phyloP scores from a whole-genome alignment of 2,888 invertebrate species.

The Amblyjoppa proteus region DNA sequence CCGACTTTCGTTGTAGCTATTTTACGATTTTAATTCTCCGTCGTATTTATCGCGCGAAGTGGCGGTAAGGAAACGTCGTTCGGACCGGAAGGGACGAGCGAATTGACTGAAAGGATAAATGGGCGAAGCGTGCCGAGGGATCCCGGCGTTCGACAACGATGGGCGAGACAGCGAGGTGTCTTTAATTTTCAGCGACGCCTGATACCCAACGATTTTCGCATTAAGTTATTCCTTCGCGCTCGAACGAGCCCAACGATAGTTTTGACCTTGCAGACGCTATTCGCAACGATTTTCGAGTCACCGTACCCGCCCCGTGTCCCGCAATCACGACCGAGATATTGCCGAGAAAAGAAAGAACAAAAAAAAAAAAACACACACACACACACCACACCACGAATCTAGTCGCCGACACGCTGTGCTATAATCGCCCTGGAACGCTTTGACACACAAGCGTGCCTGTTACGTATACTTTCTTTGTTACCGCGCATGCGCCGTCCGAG shows the following conservation, averaged over 20 bases:
- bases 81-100: not conserved
- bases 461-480: constrained; percentile 4
- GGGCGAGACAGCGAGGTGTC: not conserved
- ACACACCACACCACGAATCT: not conserved
- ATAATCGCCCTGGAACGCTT: not conserved
- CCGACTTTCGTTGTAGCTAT: not conserved
- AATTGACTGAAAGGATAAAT: not conserved
- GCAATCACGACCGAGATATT: constrained; percentile 20
- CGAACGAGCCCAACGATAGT: not conserved
- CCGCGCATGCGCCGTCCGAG: not conserved
- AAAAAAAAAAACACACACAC: not conserved
- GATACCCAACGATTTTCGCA: not conserved
- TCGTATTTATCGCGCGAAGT: not conserved
- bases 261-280: constrained; percentile 41
- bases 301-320: constrained; percentile 20
- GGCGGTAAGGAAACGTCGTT: not conserved
- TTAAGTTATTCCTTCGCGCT: not conserved
- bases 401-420: constrained; percentile 18
- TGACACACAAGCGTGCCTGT: not conserved
- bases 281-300: constrained; percentile 26
- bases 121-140: not conserved
- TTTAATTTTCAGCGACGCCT: not conserved
- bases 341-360: constrained; percentile 9
- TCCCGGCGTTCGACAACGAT: not conserved
- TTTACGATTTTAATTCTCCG: not conserved